These are phyloP conservation scores for Zaprionus nigranus DNA, from an alignment of 1,140 invertebrate genomes.

Conservation along the genomic window DNA sequence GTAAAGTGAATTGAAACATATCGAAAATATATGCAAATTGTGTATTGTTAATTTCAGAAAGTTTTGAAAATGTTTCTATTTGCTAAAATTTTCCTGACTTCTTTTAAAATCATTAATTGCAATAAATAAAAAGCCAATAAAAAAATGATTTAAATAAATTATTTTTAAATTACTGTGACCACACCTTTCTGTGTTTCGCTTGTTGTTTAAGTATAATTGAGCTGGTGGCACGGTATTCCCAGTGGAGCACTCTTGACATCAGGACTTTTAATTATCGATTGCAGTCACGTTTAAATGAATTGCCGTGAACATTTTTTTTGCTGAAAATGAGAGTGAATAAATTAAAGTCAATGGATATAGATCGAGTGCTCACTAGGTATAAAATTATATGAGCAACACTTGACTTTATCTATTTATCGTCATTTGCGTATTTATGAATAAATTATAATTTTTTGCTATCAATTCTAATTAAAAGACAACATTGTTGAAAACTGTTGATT, in stretches of 20 bases:
- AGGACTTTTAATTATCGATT: slow-evolving; percentile 9
- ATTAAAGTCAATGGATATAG: neutral
- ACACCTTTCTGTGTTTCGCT: neutral
- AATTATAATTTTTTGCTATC: neutral
- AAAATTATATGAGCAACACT: neutral
- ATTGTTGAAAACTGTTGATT: neutral
- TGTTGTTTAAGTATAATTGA: slow-evolving; percentile 1
- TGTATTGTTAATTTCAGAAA: neutral
- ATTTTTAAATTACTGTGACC: neutral
- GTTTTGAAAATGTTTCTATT: neutral
- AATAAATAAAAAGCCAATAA: neutral
- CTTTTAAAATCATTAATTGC: neutral
- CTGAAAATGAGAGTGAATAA: neutral
- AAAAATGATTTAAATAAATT: neutral
- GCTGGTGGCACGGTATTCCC: neutral
- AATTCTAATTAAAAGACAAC: neutral
- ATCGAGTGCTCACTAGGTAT: neutral
- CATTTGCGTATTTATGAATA: neutral
- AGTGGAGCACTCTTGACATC: neutral
- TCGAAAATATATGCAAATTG: neutral
- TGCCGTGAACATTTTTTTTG: neutral
- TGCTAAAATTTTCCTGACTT: neutral
- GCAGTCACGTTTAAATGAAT: neutral
- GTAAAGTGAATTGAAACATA: neutral
- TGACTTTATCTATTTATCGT: neutral